Evolutionary conservation across 2,113 vertebrate genomes (phyloP), one percentile per base, ranked within the genome.

Genomic region (Limnothrissa miodon): DNA sequence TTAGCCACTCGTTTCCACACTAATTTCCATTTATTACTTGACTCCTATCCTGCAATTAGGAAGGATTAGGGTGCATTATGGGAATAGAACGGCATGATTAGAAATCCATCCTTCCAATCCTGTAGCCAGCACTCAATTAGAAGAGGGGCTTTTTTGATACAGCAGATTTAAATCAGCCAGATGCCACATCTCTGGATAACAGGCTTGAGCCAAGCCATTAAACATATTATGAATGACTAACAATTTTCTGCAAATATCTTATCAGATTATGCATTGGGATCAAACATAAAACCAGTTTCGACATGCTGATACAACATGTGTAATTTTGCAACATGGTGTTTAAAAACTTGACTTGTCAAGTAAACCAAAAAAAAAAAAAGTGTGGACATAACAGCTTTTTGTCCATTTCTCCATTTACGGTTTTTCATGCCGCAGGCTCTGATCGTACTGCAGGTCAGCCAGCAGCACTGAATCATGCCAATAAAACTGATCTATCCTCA

Each of bases 1-100:
- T 83, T 70, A 83, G 39, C 39, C 8, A 46, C 44, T 83, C 29
- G 70, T 79, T 84, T 80, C 25, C 66, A 79, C 39, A 39, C 21
- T 79, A 62, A 85, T 79, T 85, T n/a, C 59, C 53, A n/a, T 82
- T 80, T 56, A 81, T 53, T 81, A 70, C 83, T 70, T 25, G 11
- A 36, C 39, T 78, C 66, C 45, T 45, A 78, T 62, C 39, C 25
- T 23, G 36, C 81, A 82, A 45, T 85, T 82, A 85, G 59, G 53
- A 39, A 36, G 19, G 44, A 79, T 85, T 85, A 85, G 82, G 79
- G 56, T n/a, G 66, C 45, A 78, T 85, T 85, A 78, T 44, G 42
- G 17, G 33, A 83, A 79, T 62, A 36, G 23, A 51, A 62, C 21
- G 42, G 59, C 59, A 25, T 66, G 59, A 66, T 66, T 66, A 29